Conservation (phyloP, 2,888 invertebrate genomes). For the Pachliopta kotzebuea region DNA sequence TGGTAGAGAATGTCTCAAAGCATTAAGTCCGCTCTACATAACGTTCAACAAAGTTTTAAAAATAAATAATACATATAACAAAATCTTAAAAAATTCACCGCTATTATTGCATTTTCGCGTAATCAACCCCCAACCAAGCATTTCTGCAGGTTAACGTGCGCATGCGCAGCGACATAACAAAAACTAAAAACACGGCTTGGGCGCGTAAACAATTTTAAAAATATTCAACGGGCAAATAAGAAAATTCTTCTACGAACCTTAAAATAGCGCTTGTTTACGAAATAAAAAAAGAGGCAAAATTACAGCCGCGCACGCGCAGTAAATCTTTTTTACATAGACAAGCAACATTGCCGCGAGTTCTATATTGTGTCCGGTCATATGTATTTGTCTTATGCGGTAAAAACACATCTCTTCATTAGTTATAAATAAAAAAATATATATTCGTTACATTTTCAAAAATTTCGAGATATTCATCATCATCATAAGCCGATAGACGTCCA, state of each 20-base stretch:
- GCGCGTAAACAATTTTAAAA: slow-evolving; percentile 31
- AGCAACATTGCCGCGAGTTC: slow-evolving; percentile 66
- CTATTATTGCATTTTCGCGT: slow-evolving; percentile 25
- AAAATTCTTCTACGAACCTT: slow-evolving; percentile 29
- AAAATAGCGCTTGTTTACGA: slow-evolving; percentile 31
- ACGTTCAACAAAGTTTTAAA: too few species aligned
- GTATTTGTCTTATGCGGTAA: slow-evolving; percentile 44
- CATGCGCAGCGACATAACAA: too few species aligned
- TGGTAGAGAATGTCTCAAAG: too few species aligned
- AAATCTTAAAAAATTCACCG: slow-evolving; percentile 27
- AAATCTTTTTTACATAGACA: slow-evolving; percentile 70
- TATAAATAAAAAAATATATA: too few species aligned
- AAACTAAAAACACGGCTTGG: slow-evolving; percentile 20
- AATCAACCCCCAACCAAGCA: slow-evolving; percentile 20
- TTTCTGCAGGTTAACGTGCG: slow-evolving; percentile 29
- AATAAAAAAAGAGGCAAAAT: slow-evolving; percentile 52
- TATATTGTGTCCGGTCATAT: slow-evolving; percentile 67
- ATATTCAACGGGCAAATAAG: slow-evolving; percentile 28
- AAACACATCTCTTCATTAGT: slow-evolving; percentile 12
- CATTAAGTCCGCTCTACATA: too few species aligned
- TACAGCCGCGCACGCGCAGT: slow-evolving; percentile 56
- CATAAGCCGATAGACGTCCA: not conserved
- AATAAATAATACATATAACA: too few species aligned
- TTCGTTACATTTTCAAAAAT: too few species aligned
- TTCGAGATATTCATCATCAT: not conserved